Evolutionary conservation across 1,140 invertebrate genomes (phyloP).

Genomic region (Papilio xuthus): DNA sequence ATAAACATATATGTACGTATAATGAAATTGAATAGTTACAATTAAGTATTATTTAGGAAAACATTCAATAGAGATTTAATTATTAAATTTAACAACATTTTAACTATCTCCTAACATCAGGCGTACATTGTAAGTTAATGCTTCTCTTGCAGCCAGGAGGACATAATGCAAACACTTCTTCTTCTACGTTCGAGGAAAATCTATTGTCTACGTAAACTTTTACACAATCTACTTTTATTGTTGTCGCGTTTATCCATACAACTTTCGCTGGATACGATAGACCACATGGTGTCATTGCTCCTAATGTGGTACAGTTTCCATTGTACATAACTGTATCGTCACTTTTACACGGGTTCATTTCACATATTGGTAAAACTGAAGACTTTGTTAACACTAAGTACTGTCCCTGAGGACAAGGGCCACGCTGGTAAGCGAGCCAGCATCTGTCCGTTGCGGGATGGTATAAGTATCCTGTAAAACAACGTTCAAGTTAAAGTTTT

Average conservation of each 20-base stretch:
- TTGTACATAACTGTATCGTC: constrained; percentile 80
- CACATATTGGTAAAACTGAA: constrained; percentile 82
- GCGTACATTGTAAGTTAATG: constrained; percentile 55
- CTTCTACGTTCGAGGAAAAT: constrained; percentile 43
- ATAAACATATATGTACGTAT: background rate
- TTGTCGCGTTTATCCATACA: constrained; percentile 79
- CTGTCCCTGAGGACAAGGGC: constrained; percentile 82
- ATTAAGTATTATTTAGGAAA: background rate
- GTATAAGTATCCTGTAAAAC: constrained; percentile 82
- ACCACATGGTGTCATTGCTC: constrained; percentile 71
- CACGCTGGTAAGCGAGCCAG: constrained; percentile 83
- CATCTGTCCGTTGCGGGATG: constrained; percentile 83
- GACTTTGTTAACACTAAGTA: constrained; percentile 82
- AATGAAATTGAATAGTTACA: background rate
- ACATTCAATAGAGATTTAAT: background rate
- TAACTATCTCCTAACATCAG: constrained; percentile 31
- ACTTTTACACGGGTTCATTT: constrained; percentile 81
- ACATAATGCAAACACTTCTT: constrained; percentile 43
- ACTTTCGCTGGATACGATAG: constrained; percentile 54
- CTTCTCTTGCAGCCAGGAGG: constrained; percentile 62
- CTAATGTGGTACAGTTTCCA: constrained; percentile 79
- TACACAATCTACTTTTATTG: constrained; percentile 74
- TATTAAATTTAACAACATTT: constrained; percentile 41
- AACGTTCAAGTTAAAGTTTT: constrained; percentile 26
- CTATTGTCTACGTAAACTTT: constrained; percentile 63